These are phyloP conservation scores for Amphimedon queenslandica DNA, from an alignment of 37 sponge, comb jelly and placozoan species.

Conservation along the genomic window DNA sequence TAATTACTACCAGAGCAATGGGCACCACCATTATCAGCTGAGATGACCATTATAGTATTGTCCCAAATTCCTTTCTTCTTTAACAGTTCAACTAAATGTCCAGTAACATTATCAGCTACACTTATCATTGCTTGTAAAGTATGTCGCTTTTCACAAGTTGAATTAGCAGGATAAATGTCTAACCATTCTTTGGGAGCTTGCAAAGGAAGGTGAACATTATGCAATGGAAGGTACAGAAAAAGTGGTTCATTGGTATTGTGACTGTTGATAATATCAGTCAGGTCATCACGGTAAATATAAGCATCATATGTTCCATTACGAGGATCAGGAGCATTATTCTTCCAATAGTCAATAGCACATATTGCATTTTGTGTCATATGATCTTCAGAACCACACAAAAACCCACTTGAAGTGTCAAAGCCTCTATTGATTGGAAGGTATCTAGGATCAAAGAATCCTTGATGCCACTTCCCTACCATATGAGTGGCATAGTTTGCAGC, in stretches of 20 bases:
- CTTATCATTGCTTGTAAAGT: too few relatives aligned
- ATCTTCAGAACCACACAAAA: conserved; percentile 25
- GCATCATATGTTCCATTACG: conserved; percentile 13
- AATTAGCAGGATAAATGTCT: too few relatives aligned
- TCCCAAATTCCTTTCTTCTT: conserved; percentile 54
- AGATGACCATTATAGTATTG: conserved; percentile 50
- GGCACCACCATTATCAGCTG: conserved; percentile 55
- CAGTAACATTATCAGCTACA: conserved; percentile 46
- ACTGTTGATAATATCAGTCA: conserved; percentile 13
- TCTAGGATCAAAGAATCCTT: too few relatives aligned
- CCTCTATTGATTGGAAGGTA: too few relatives aligned
- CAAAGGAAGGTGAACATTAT: too few relatives aligned
- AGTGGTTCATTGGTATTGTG: conserved; percentile 35
- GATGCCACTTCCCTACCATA: too few relatives aligned
- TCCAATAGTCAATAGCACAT: too few relatives aligned
- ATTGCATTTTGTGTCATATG: conserved; percentile 32
- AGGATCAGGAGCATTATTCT: too few relatives aligned
- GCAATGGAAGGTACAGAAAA: conserved; percentile 59
- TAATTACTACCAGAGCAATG: conserved; percentile 43
- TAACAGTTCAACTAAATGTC: conserved; percentile 24
- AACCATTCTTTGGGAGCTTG: too few relatives aligned
- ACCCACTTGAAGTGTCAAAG: too few relatives aligned
- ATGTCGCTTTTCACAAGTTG: too few relatives aligned
- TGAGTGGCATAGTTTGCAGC: too few relatives aligned
- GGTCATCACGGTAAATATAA: conserved; percentile 21